A percentile compares a stretch with the other conserved stretches of the same genome.
Conservation (phyloP, 2,888 invertebrate genomes). For the Perithous albicinctus region DNA sequence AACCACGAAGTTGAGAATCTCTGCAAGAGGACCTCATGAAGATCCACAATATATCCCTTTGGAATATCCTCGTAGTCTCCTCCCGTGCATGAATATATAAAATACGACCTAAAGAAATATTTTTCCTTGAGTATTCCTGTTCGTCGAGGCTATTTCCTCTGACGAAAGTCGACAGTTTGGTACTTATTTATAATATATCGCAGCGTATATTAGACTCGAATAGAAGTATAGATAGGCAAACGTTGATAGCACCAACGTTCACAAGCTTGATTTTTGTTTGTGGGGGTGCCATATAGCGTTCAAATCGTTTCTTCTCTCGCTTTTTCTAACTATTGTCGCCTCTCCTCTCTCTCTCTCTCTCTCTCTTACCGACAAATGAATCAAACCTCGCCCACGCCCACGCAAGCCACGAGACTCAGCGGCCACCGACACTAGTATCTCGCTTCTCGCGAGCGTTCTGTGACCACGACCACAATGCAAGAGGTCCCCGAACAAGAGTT, state of each 20-base stretch:
- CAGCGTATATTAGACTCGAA: not conserved
- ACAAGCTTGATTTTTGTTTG: conserved; percentile 12
- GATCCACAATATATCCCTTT: not conserved
- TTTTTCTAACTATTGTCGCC: not conserved
- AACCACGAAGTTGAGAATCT: conserved; percentile 29
- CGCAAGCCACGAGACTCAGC: conserved; percentile 33
- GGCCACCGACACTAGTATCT: conserved; percentile 42
- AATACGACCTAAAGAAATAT: conserved; percentile 4
- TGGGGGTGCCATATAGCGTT: conserved; percentile 8
- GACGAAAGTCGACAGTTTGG: not conserved
- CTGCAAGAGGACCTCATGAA: conserved; percentile 11
- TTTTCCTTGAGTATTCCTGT: conserved; percentile 3
- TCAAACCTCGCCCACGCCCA: conserved; percentile 68
- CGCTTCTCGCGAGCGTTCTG: conserved; percentile 41
- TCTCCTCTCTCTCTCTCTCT: not conserved
- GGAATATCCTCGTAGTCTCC: not conserved
- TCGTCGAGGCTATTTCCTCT: not conserved
- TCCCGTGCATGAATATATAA: conserved; percentile 1
- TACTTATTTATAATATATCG: conserved; percentile 14
- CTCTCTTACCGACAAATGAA: conserved; percentile 65
- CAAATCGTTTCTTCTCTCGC: not conserved
- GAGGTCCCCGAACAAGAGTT: conserved; percentile 49
- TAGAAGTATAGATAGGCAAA: not conserved
- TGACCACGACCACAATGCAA: conserved; percentile 55
- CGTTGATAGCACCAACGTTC: not conserved